phyloP scores from a whole-genome alignment of 2,888 invertebrate genomes.

The Leptinotarsa tumamoca region DNA sequence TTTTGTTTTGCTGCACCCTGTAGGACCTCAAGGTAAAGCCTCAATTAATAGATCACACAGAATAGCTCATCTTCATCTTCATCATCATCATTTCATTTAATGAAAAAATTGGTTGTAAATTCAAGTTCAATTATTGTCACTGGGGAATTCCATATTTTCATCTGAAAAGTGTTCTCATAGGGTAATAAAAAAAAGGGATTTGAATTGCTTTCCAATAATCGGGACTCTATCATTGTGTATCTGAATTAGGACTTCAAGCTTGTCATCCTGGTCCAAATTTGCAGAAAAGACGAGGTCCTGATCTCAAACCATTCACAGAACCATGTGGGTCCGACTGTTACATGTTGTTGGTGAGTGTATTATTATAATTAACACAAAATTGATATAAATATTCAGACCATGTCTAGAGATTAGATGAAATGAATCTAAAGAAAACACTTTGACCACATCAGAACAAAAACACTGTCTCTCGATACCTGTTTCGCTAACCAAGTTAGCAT shows the following conservation, averaged over 20 bases:
- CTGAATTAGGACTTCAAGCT: slow-evolving; percentile 79
- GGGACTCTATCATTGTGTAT: not conserved
- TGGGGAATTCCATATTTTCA: not conserved
- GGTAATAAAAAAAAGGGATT: not conserved
- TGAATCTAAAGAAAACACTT: too few species aligned
- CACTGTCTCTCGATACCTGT: too few species aligned
- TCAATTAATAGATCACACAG: slow-evolving; percentile 25
- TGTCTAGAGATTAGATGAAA: too few species aligned
- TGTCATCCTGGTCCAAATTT: slow-evolving; percentile 93
- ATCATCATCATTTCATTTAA: slow-evolving; percentile 22
- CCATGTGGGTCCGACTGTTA: slow-evolving; percentile 91
- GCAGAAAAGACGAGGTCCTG: slow-evolving; percentile 88
- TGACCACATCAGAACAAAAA: too few species aligned
- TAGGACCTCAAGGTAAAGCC: slow-evolving; percentile 66
- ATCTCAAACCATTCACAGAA: slow-evolving; percentile 86
- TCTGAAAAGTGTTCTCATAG: not conserved
- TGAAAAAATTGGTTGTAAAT: not conserved
- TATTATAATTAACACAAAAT: not conserved
- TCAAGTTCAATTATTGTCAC: not conserved
- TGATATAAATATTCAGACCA: too few species aligned
- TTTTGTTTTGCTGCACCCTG: slow-evolving; percentile 62
- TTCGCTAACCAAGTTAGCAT: too few species aligned
- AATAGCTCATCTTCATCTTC: slow-evolving; percentile 36
- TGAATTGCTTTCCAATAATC: not conserved
- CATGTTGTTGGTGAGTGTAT: slow-evolving; percentile 80